Conservation (phyloP, 2,113 vertebrate genomes). For the Podarcis muralis region DNA sequence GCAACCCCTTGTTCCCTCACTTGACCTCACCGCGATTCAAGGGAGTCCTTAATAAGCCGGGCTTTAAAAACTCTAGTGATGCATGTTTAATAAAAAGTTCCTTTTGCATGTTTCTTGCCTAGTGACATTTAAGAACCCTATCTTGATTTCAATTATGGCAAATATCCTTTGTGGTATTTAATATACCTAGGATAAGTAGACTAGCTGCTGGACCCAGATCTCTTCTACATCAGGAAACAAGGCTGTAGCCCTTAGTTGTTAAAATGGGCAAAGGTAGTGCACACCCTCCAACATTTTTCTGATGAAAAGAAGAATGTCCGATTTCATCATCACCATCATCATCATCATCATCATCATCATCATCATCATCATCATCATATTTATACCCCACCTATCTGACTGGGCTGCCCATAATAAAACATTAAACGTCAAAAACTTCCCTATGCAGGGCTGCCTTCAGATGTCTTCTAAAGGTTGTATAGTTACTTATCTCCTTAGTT, state of each 20-base stretch:
- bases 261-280: constrained; percentile 5
- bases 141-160: constrained; percentile 53
- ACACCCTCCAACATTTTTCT: background rate
- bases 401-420: too few relatives aligned
- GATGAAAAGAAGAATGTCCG: too few relatives aligned
- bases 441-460: too few relatives aligned
- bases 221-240: constrained; percentile 46
- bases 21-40: constrained; percentile 50
- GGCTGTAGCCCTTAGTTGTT: background rate
- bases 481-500: too few relatives aligned
- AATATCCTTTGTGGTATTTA: constrained; percentile 33
- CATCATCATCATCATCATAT: too few relatives aligned
- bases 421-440: too few relatives aligned
- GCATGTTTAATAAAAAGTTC: constrained; percentile 68
- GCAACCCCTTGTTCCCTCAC: constrained; percentile 62
- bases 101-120: constrained; percentile 66
- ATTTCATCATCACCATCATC: too few relatives aligned
- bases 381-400: too few relatives aligned
- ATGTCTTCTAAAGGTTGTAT: too few relatives aligned
- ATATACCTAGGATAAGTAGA: constrained; percentile 53
- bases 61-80: constrained; percentile 61
- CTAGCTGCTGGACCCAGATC: constrained; percentile 41
- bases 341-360: too few relatives aligned
- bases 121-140: constrained; percentile 73
- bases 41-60: constrained; percentile 68